Evolutionary conservation across 2,888 invertebrate genomes (phyloP), one percentile per base, ranked within the genome.

Genomic region (Rhagonycha lutea): DNA sequence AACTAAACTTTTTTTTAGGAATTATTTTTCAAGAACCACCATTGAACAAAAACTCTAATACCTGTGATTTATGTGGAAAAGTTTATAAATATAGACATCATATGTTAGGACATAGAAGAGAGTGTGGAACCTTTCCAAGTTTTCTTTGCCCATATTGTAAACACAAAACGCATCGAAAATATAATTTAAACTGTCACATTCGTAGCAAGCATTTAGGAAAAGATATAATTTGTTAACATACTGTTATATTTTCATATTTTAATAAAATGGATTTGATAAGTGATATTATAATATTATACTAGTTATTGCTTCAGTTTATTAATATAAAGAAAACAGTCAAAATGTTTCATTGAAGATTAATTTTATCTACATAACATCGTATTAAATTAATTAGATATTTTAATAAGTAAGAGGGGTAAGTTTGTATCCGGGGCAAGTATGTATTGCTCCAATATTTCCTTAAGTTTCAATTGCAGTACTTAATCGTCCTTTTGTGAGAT

Each of bases 41-140:
- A 47, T 47, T 47, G 47, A 65, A 18, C 14, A 72, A n/a, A 26
- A 69, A 73, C n/a, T 69, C 14, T 69, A 23, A 69, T 69, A 12
- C 7, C 14, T 75, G 75, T 23, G 72, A 69, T 60, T 85, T 83
- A 68, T 91, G 91, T 80, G 88, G 88, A 81, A 88, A 91, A 71
- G 88, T 89, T 26, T 91, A 91, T 84, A 89, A 90, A 71, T 89
- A 89, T 62, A 87, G 88, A 80, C 90, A 90, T 79, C 90, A 91
- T 18, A 84, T 92, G 75, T 87, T 88, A 68, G 87, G 88, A 67
- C 91, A 91, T 81, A 82, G 89, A 10, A 62, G 70, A 61, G 73
- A 76, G 63, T 76, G 76, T 63, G 76, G 76, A 28, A 68, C 29
- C 11, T 23, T 62, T n/a, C 76, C 76, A 9, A 60, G 14, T 9